A percentile compares a stretch with the other conserved stretches of the same genome.
Conservation (phyloP, 2,113 vertebrate species). For the Otocyon megalotis region DNA sequence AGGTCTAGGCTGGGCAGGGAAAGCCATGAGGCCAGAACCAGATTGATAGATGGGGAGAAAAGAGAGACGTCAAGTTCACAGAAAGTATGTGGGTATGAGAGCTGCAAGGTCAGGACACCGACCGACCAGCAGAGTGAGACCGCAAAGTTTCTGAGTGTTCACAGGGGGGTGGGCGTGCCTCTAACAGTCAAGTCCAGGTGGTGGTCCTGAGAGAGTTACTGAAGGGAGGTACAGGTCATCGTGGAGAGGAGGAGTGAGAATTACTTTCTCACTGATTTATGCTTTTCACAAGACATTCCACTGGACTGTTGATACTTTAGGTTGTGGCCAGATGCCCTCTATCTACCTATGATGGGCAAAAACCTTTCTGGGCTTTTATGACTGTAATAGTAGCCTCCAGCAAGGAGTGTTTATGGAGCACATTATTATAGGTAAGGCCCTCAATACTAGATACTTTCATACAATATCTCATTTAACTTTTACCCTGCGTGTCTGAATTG, state of each 20-base stretch:
- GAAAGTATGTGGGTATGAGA: neutral
- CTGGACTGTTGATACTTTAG: neutral
- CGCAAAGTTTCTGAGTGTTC: neutral
- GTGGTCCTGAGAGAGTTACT: neutral
- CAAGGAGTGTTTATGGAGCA: neutral
- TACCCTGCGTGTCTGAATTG: neutral
- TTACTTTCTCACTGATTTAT: neutral
- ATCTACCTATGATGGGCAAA: neutral
- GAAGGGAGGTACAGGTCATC: neutral
- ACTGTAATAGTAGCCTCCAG: neutral
- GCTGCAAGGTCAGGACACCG: neutral
- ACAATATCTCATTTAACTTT: neutral
- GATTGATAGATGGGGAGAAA: neutral
- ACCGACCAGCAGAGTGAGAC: neutral
- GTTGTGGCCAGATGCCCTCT: neutral
- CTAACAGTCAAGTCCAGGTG: neutral
- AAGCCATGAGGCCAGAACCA: neutral
- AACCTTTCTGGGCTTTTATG: neutral
- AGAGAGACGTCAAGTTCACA: neutral
- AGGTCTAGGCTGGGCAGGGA: neutral
- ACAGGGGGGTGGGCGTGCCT: neutral
- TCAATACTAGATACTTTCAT: neutral
- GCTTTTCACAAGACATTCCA: constrained; percentile 1
- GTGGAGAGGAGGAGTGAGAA: neutral
- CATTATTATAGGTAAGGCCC: constrained; percentile 12